A percentile compares a stretch with the other conserved stretches of the same genome.
These are phyloP conservation scores for Drosophila bipectinata DNA, from an alignment of 1,140 invertebrate species.

Conservation along the genomic window DNA sequence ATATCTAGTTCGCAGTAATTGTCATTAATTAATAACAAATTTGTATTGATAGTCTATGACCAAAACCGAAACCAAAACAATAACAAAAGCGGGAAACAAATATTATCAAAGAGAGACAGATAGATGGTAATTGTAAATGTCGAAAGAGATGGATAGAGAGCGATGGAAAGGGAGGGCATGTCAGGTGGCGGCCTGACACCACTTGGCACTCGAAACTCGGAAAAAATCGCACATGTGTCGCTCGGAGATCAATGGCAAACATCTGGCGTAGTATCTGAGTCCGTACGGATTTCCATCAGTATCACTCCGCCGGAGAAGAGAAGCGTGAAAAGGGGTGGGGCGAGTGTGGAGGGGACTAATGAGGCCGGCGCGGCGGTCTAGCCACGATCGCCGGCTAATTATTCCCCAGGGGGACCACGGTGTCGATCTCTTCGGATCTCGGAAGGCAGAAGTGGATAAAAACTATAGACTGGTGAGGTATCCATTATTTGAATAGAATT, in stretches of 20 bases:
- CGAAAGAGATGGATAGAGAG: background rate
- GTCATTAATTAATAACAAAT: conserved; percentile 50
- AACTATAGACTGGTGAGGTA: background rate
- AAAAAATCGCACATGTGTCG: conserved; percentile 37
- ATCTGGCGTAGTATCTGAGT: conserved; percentile 28
- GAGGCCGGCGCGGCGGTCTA: conserved; percentile 45
- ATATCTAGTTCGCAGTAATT: conserved; percentile 36
- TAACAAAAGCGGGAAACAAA: background rate
- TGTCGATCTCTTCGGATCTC: background rate
- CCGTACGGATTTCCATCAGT: conserved; percentile 2
- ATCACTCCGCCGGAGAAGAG: background rate
- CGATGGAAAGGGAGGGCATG: background rate
- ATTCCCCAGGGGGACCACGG: conserved; percentile 58
- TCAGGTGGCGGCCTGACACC: conserved; percentile 51
- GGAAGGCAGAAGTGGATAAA: too few relatives aligned
- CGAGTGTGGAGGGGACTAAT: conserved; percentile 16
- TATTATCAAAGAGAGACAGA: background rate
- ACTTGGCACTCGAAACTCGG: conserved; percentile 57
- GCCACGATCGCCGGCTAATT: conserved; percentile 55
- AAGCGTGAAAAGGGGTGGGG: too few relatives aligned
- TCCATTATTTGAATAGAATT: background rate
- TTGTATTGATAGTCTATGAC: conserved; percentile 27
- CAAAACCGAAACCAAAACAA: conserved; percentile 34
- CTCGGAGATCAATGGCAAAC: conserved; percentile 44
- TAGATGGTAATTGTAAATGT: too few relatives aligned